phyloP scores from a whole-genome alignment of 2,113 vertebrate species.

The Entelurus aequoreus region DNA sequence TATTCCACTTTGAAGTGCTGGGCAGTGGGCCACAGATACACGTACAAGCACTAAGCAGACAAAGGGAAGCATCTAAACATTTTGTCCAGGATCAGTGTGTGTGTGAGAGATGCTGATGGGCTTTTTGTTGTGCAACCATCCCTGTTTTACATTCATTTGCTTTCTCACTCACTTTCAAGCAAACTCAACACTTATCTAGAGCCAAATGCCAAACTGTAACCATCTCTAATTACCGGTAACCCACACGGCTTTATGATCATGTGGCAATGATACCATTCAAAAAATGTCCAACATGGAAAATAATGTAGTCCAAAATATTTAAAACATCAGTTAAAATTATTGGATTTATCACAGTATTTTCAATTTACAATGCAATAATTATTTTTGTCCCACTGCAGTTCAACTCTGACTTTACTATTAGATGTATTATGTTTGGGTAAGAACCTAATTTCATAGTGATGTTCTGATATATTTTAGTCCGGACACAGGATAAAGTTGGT shows the following conservation, averaged over 20 bases:
- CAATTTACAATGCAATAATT: no score
- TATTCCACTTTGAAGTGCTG: constrained; percentile 36
- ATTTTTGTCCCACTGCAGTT: not conserved
- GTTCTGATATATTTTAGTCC: not conserved
- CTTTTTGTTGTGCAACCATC: not conserved
- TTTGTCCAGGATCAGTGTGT: constrained; percentile 7
- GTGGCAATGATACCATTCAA: no score
- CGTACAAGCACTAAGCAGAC: constrained; percentile 34
- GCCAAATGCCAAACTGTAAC: no score
- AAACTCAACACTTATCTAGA: not conserved
- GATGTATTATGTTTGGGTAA: not conserved
- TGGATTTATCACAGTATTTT: no score
- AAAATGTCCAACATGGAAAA: no score
- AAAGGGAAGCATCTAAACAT: constrained; percentile 35
- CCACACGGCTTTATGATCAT: no score
- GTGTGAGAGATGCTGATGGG: not conserved
- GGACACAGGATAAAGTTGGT: not conserved
- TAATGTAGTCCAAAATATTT: no score
- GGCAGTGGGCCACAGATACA: constrained; percentile 45
- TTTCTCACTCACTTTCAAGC: not conserved
- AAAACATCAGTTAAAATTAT: no score
- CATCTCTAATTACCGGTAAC: no score
- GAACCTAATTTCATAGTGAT: not conserved
- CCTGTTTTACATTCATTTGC: not conserved
- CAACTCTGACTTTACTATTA: not conserved